Conservation (phyloP, 2,113 vertebrate genomes). For the Fukomys damarensis region DNA sequence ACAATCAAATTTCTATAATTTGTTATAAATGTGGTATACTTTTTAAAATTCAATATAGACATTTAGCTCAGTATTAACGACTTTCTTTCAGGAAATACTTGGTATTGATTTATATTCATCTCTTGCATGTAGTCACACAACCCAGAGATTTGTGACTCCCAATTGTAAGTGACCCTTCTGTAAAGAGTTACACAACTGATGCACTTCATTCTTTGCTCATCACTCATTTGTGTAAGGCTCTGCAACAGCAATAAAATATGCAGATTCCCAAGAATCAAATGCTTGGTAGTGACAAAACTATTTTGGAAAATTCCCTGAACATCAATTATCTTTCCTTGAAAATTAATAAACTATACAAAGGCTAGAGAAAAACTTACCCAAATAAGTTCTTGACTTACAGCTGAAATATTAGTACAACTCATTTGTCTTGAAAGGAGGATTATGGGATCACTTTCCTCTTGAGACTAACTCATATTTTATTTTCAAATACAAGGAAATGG, state of each 20-base stretch:
- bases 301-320: not conserved
- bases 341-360: not conserved
- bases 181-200: not conserved
- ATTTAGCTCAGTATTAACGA: constrained; percentile 44
- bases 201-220: not conserved
- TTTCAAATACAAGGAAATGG: not conserved
- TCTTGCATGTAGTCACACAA: not conserved
- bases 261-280: constrained; percentile 21
- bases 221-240: not conserved
- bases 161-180: not conserved
- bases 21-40: constrained; percentile 5
- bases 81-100: not conserved
- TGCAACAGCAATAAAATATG: constrained; percentile 11
- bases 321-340: constrained; percentile 2
- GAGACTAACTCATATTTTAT: constrained; percentile 17
- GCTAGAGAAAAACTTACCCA: not conserved
- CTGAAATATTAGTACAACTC: constrained; percentile 13
- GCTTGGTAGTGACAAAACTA: constrained; percentile 10
- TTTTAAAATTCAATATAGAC: constrained; percentile 35
- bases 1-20: constrained; percentile 31
- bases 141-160: not conserved
- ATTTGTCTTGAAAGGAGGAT: not conserved
- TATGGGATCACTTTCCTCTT: not conserved
- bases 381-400: not conserved
- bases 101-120: not conserved